Evolutionary conservation across 37 sponge, comb jelly and placozoan genomes (phyloP), one percentile per base, ranked within the genome.

Genomic region (Halisarca cf. caerulea): DNA sequence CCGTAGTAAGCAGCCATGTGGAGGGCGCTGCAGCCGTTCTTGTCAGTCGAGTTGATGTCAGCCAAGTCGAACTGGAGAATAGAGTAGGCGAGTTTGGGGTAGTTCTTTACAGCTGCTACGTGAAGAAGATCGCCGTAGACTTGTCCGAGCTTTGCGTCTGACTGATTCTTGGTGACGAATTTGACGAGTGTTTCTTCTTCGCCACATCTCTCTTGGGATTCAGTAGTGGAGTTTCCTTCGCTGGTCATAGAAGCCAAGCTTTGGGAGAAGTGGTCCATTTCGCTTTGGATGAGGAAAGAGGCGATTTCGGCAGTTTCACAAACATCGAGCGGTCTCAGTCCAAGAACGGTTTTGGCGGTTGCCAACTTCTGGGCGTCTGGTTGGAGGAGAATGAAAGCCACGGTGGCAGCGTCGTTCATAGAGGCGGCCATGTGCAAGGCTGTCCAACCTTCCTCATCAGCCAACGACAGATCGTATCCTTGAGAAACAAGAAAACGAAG

Each of bases 61-160:
- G 64, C 66, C 0, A 84, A 61, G 14, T 75, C 37, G 32, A 80
- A 58, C 3, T 57, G 32, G 0, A 85, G 59, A 47, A 93, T n/a
- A 44, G 73, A 82, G 30, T 86, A 59, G 0, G 90, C 87, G 7
- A 93, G 79, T 27, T 73, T 38, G 0, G 85, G 24, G 78, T 89
- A 93, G 85, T 93, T 93, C 85, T 87, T 89, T 20, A 59, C 72
- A 8, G 93, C 89, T 6, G 93, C 90, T 15, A 93, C 54, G 54
- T 93, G 93, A 4, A 93, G 82, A 2, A 93, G 70, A 2, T 62
- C 59, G 40, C 70, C 45, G 74, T 72, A 34, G 17, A 45, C 41
- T 87, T 61, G 47, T 81, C 83, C n/a, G 82, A 70, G 33, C 57
- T 33, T 44, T 43, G 55, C n/a, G 28, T 24, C 41, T 37, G 38